These are phyloP conservation scores for Leptinotarsa texana DNA, from an alignment of 1,140 invertebrate species.

Conservation along the genomic window DNA sequence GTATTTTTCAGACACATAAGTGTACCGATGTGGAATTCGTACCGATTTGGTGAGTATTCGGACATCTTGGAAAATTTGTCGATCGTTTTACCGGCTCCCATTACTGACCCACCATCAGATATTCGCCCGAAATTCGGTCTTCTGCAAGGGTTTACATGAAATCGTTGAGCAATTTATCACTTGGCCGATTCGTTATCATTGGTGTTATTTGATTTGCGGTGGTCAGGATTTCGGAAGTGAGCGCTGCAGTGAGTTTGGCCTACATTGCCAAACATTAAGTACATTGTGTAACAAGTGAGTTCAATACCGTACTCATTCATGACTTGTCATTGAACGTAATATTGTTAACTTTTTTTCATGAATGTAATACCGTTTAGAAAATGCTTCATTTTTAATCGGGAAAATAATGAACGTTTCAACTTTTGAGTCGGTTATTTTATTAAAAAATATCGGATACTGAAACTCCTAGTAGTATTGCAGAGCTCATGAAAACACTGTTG, in stretches of 20 bases:
- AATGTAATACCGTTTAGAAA: too few relatives aligned
- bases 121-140: background rate
- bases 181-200: background rate
- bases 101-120: slow-evolving; percentile 17
- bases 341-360: too few relatives aligned
- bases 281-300: too few relatives aligned
- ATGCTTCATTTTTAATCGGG: too few relatives aligned
- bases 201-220: background rate
- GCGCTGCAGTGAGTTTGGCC: background rate
- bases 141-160: background rate
- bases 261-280: background rate
- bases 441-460: too few relatives aligned
- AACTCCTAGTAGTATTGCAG: too few relatives aligned
- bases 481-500: too few relatives aligned
- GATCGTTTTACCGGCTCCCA: background rate
- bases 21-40: slow-evolving; percentile 20
- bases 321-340: too few relatives aligned
- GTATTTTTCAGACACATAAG: background rate
- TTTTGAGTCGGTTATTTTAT: too few relatives aligned
- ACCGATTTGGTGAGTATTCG: slow-evolving; percentile 20
- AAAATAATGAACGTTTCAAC: too few relatives aligned
- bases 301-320: too few relatives aligned
- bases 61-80: slow-evolving; percentile 21
- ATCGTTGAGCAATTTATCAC: background rate
- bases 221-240: background rate